Evolutionary conservation across 2,797 vertebrate genomes (phyloP).

Genomic region (Rhinatrema bivittatum): DNA sequence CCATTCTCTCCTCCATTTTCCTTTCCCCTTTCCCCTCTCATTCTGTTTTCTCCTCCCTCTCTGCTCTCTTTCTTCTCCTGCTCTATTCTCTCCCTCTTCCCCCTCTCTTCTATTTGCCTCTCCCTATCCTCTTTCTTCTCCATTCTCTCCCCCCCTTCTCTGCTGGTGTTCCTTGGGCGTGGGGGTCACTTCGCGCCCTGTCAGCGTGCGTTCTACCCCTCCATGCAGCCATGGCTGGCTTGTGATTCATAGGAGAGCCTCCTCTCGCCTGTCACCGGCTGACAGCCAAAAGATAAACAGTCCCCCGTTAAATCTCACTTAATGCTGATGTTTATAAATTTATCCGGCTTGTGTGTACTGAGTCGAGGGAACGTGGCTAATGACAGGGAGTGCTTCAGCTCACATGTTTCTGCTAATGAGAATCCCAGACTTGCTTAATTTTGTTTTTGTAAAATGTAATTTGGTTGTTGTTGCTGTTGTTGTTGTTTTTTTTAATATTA

Average conservation of each 20-base stretch:
- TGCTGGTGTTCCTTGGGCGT: background rate
- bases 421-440: conserved; percentile 28
- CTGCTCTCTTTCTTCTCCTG: too few relatives aligned
- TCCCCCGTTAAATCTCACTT: conserved; percentile 40
- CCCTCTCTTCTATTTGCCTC: too few relatives aligned
- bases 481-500: too few relatives aligned
- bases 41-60: too few relatives aligned
- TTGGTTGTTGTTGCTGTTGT: conserved; percentile 16
- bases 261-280: conserved; percentile 11
- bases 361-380: conserved; percentile 34
- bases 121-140: too few relatives aligned
- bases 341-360: conserved; percentile 43
- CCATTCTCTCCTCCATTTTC: too few relatives aligned
- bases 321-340: conserved; percentile 42
- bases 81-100: too few relatives aligned
- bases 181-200: too few relatives aligned
- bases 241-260: conserved; percentile 8
- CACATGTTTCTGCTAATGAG: conserved; percentile 36
- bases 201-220: background rate
- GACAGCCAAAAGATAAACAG: conserved; percentile 41
- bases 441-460: conserved; percentile 18
- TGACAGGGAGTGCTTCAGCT: conserved; percentile 32
- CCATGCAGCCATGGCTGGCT: background rate
- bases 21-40: too few relatives aligned
- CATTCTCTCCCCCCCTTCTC: background rate